Evolutionary conservation across 2,888 invertebrate species (phyloP), one percentile per base, ranked within the genome.

Genomic region (Dasysyrphus tricinctus): DNA sequence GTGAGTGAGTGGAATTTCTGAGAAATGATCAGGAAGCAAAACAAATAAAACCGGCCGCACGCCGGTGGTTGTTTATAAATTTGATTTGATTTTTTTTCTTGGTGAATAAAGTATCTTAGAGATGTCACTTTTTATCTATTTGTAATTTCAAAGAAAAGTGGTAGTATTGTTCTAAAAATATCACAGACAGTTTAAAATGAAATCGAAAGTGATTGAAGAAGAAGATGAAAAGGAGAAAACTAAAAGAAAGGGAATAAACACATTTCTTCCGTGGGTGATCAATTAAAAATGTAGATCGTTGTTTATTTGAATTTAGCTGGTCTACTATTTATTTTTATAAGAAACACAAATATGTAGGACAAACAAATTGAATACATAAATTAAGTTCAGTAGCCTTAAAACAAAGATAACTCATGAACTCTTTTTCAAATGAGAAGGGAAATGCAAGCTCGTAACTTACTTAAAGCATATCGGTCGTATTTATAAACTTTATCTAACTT

Each of bases 51-150:
- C 67, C 69, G 69, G 39, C 61, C 34, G 54, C 11, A 1, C 4
- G 32, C 11, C 19, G 56, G 85, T 85, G 80, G 80, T 85, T 85
- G 85, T 85, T 85, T 77, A 80, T 69, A 61, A 61, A 24, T 24
- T 61, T 24, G 24, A 44, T 80, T 24, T 19, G 16, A 29, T 39
- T 61, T 42, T 19, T 24, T 19, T 8, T 16, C 3, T 37, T 39
- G 37, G 12, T 39, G 12, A 39, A 14, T 34, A 42, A 39, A 34
- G 61, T 70, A 63, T 56, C n/a, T 69, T 44, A 44, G 54, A 47
- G 54, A 56, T 70, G 56, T 63, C 34, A 57, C 24, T 44, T 19
- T 44, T 12, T 59, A 61, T 47, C 59, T 73, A 39, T 67, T 67
- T 49, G 47, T 67, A 19, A 67, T 67, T 51, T 57, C 8, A 67